Conservation (phyloP, 2,888 invertebrate species). For the Netelia fuscicornis region DNA sequence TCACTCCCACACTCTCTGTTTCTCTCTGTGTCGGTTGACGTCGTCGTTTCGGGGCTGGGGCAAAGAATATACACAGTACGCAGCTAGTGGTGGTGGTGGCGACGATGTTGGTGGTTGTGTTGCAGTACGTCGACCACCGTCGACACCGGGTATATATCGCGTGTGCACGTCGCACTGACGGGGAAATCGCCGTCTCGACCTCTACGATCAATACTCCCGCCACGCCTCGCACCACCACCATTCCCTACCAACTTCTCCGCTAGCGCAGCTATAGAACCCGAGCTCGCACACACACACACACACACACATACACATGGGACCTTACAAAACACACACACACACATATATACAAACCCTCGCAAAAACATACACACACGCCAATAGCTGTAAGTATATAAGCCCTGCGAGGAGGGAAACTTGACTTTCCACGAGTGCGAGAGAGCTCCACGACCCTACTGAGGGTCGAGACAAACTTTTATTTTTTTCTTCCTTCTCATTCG, state of each 20-base stretch:
- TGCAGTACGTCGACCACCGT: slow-evolving; percentile 22
- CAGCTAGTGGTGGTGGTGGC: not conserved
- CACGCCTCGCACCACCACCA: slow-evolving; percentile 64
- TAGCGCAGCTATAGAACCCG: slow-evolving; percentile 1
- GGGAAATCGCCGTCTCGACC: slow-evolving; percentile 67
- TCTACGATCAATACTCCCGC: slow-evolving; percentile 69
- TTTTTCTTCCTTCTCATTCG: slow-evolving; percentile 27
- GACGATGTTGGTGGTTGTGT: slow-evolving; percentile 21
- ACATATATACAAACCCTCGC: not conserved
- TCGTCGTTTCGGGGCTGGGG: slow-evolving; percentile 32
- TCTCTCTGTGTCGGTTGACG: slow-evolving; percentile 53
- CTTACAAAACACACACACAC: too few species aligned
- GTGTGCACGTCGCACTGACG: slow-evolving; percentile 60
- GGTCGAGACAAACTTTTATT: slow-evolving; percentile 7
- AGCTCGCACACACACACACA: not conserved
- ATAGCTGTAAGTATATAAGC: not conserved
- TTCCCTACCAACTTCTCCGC: slow-evolving; percentile 44
- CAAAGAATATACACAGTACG: not conserved
- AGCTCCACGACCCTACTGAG: not conserved
- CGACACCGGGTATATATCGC: slow-evolving; percentile 31
- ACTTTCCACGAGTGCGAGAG: slow-evolving; percentile 12
- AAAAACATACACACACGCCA: not conserved
- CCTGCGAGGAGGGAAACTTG: slow-evolving; percentile 43
- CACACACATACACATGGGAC: too few species aligned
- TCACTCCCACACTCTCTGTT: not conserved